Base-by-base conservation (phyloP, 2,797 vertebrate genomes). In the Masticophis lateralis region DNA sequence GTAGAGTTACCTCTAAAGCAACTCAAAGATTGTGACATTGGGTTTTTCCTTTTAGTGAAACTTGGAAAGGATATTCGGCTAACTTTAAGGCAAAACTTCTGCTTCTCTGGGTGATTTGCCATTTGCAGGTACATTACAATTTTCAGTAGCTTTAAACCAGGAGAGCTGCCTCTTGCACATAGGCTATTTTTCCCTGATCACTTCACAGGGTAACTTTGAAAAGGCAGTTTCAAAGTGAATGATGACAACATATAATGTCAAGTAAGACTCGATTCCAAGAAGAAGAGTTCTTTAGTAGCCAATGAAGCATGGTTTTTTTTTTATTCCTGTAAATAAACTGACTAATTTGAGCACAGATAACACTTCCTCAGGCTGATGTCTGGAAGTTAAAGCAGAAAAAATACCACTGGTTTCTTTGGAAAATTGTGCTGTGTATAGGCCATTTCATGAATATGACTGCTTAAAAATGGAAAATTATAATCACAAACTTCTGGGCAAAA, bases 41-140 rank as follows among this genome's bases (percentile, higher is more conserved):
- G 98, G 98, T 95, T 98, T 98, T 94, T 98, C 98, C 95, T 97
- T 98, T 96, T 99, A 97, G 95, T 98, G 98, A 93, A 99, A 95
- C 89, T 98, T 98, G 93, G 98, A 98, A 95, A 99, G 95, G 94
- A 99, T 98, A 95, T 98, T 98, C 95, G 97, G 97, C 96, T 99
- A 98, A 92, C 98, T 93, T 98, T 97, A 51, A 98, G 97, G 97
- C 99, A 97, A 94, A 98, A 94, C 88, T 98, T 95, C 91, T 98
- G 98, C 55, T 96, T 97, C 93, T 96, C 96, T 93, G 96, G 97
- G 43, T 98, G 95, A 53, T 63, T 11, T 13, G 96, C 96, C 47
- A 96, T 95, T 18, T 96, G 37, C 74, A 43, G 20, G 20, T 22
- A 79, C 43, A 37, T 43, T 83, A 11, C 20, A 47, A 47, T 37